Evolutionary conservation across 2,888 invertebrate species (phyloP).

Genomic region (Mechanitis mazaeus): DNA sequence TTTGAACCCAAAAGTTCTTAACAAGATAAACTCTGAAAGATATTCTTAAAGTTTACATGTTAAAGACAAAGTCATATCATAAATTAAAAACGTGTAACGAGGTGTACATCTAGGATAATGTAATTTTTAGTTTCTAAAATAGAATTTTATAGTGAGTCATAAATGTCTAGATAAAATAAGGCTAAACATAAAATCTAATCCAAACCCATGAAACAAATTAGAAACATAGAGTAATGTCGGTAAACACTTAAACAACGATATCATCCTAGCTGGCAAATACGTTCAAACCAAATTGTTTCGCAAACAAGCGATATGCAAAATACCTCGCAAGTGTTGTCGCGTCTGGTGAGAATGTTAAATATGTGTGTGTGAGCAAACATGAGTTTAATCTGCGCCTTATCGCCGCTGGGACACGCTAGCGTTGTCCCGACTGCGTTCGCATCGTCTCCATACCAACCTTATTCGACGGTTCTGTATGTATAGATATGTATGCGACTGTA

Average conservation of each 20-base stretch:
- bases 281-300: conserved; percentile 62
- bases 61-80: background rate
- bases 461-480: conserved; percentile 21
- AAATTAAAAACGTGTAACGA: background rate
- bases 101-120: background rate
- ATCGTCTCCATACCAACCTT: conserved; percentile 20
- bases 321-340: conserved; percentile 58
- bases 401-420: conserved; percentile 41
- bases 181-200: background rate
- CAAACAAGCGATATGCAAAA: conserved; percentile 67
- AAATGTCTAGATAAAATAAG: background rate
- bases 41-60: background rate
- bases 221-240: conserved; percentile 15
- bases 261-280: conserved; percentile 43
- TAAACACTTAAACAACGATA: conserved; percentile 27
- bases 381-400: conserved; percentile 72
- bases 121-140: background rate
- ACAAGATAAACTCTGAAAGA: background rate
- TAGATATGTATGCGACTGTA: conserved; percentile 21
- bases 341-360: conserved; percentile 63
- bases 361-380: conserved; percentile 68
- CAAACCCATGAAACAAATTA: background rate
- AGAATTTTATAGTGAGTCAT: background rate
- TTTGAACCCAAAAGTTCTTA: background rate
- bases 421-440: conserved; percentile 29